Base-by-base conservation (phyloP, 2,113 vertebrate species). In the Brachyhypopomus gauderio region DNA sequence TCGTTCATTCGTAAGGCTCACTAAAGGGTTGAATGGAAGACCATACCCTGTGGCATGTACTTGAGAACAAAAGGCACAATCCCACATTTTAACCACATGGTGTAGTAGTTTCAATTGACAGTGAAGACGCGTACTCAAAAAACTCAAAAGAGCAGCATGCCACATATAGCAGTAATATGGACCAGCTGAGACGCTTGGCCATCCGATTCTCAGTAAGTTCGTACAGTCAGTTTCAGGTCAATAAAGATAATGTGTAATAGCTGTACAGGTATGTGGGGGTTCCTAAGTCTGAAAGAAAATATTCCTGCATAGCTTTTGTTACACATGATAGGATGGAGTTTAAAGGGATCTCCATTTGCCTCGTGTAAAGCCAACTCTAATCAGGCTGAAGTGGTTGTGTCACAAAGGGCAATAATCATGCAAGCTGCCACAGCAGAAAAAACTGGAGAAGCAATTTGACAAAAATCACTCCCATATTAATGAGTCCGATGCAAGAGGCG, bases 31-130 rank as follows among this genome's bases (percentile, higher is more conserved):
- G 69, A 66, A 80, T 79, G 81, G 84, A 85, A 85, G 84, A 85
- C 84, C 78, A 76, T 80, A 85, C 84, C 84, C 84, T 83, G 81
- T 83, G 84, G 77, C 81, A 80, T 83, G 77, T 83, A 85, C 80
- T 79, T 76, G 60, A 72, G 76, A 85, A 85, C 84, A 77, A 80
- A 85, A 85, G 84, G 84, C 84, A 85, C 84, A 83, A 85, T 80
- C 80, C 67, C 77, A 79, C 84, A 83, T 67, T 71, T 64, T 83
- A 23, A 56, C 77, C 84, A 79, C 76, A 82, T n/a, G 77, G 76
- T 58, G 64, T 73, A 81, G 63, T 77, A 78, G n/a, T 75, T 66
- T 62, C 62, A 30, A 79, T 27, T 73, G 67, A 85, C 60, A 41
- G 72, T 45, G 58, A 71, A 85, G 66, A 82, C 66, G 79, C 72